phyloP scores from a whole-genome alignment of 2,888 invertebrate genomes.

The Odontomyia ornata region DNA sequence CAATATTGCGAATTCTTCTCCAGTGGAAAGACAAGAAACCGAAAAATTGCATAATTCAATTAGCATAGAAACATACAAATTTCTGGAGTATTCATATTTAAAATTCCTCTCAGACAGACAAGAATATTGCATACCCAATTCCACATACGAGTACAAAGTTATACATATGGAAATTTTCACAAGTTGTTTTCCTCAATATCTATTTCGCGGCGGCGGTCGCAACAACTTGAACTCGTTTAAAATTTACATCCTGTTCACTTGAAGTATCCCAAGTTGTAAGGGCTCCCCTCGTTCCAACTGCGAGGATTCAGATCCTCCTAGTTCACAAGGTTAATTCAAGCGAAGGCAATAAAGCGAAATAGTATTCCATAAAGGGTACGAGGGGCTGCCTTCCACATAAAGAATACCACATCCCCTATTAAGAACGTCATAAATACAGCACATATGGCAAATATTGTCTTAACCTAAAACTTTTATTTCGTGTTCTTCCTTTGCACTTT shows the following conservation, averaged over 20 bases:
- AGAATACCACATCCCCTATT: slow-evolving; percentile 44
- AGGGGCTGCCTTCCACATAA: slow-evolving; percentile 18
- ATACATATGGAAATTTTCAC: slow-evolving; percentile 9
- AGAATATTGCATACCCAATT: not conserved
- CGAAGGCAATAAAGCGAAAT: slow-evolving; percentile 39
- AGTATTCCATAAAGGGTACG: slow-evolving; percentile 22
- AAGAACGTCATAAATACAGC: slow-evolving; percentile 49
- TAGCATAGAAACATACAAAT: not conserved
- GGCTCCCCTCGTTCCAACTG: not conserved
- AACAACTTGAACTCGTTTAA: slow-evolving; percentile 4
- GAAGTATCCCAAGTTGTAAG: slow-evolving; percentile 3
- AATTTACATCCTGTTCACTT: slow-evolving; percentile 30
- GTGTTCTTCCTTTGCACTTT: slow-evolving; percentile 43
- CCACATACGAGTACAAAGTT: not conserved
- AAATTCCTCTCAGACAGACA: not conserved
- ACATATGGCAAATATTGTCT: slow-evolving; percentile 56
- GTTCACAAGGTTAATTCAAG: slow-evolving; percentile 42
- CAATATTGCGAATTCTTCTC: no score
- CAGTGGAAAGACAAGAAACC: not conserved
- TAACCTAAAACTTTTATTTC: slow-evolving; percentile 53
- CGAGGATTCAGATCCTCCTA: slow-evolving; percentile 1
- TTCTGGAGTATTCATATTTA: not conserved
- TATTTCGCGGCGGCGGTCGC: slow-evolving; percentile 26
- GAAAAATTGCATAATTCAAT: not conserved
- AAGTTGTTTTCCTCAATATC: not conserved